These are phyloP conservation scores for Miichthys miiuy DNA, from an alignment of 2,797 vertebrate species.

Conservation along the genomic window DNA sequence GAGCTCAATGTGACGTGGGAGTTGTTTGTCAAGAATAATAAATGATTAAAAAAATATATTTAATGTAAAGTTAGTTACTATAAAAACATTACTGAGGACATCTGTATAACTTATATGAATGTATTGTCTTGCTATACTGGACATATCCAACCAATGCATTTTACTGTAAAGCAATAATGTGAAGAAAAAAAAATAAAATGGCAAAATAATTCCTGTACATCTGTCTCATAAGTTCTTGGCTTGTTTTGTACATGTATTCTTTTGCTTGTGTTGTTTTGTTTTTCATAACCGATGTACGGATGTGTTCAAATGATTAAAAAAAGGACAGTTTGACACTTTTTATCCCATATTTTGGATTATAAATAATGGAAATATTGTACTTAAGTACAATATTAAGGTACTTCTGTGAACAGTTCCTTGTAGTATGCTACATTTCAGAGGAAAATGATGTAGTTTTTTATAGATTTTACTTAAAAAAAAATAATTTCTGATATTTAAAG, in stretches of 20 bases:
- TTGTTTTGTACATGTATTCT: slow-evolving; percentile 72
- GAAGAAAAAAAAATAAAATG: slow-evolving; percentile 83
- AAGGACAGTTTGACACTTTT: neutral
- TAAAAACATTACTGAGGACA: slow-evolving; percentile 86
- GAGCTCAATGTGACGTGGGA: slow-evolving; percentile 94
- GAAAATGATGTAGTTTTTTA: neutral
- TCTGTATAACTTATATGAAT: slow-evolving; percentile 89
- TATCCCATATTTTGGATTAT: neutral
- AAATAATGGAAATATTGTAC: neutral
- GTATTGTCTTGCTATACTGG: slow-evolving; percentile 91
- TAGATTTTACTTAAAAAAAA: neutral
- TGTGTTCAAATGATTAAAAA: neutral
- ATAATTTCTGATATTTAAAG: neutral
- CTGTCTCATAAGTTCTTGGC: slow-evolving; percentile 77
- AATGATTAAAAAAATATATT: slow-evolving; percentile 82
- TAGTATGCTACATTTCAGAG: rapidly evolving
- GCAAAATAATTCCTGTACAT: slow-evolving; percentile 81
- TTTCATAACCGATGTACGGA: neutral
- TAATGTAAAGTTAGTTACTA: slow-evolving; percentile 89
- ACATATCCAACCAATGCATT: slow-evolving; percentile 89
- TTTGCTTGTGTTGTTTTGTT: slow-evolving; percentile 38
- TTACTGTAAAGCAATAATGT: slow-evolving; percentile 91
- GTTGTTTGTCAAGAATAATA: slow-evolving; percentile 91
- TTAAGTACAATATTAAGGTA: rapidly evolving
- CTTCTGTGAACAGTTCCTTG: rapidly evolving